A percentile compares a stretch with the other conserved stretches of the same genome.
phyloP scores from a whole-genome alignment of 1,140 invertebrate species.

The Berghia stephanieae region DNA sequence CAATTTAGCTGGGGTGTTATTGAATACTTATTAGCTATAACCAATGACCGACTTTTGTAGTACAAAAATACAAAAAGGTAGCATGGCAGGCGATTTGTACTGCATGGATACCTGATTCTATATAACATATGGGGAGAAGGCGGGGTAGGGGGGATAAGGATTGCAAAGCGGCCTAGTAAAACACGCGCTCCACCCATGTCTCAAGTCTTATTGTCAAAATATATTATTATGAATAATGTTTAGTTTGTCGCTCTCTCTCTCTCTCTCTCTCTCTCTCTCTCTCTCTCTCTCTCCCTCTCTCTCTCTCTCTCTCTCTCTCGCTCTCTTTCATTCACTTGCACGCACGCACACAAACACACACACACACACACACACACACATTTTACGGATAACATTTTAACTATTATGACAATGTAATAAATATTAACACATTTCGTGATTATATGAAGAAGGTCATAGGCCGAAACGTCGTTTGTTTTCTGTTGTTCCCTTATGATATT shows the following conservation, averaged over 20 bases:
- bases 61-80: neutral
- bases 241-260: no score
- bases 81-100: neutral
- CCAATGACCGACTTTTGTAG: neutral
- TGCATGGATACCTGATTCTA: no score
- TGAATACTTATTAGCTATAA: neutral
- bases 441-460: neutral
- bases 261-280: constrained; percentile 9
- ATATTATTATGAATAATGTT: neutral
- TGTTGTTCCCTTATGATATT: neutral
- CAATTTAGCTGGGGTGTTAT: no score
- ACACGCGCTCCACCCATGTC: neutral
- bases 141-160: neutral
- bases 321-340: no score
- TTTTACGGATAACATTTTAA: no score
- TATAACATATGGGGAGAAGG: neutral
- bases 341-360: no score
- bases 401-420: no score
- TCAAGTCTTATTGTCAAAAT: neutral
- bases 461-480: no score
- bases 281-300: constrained; percentile 9
- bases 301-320: neutral
- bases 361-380: no score
- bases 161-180: neutral
- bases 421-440: no score